Evolutionary conservation across 2,888 invertebrate genomes (phyloP).

Genomic region (Balanococcus diminutus): DNA sequence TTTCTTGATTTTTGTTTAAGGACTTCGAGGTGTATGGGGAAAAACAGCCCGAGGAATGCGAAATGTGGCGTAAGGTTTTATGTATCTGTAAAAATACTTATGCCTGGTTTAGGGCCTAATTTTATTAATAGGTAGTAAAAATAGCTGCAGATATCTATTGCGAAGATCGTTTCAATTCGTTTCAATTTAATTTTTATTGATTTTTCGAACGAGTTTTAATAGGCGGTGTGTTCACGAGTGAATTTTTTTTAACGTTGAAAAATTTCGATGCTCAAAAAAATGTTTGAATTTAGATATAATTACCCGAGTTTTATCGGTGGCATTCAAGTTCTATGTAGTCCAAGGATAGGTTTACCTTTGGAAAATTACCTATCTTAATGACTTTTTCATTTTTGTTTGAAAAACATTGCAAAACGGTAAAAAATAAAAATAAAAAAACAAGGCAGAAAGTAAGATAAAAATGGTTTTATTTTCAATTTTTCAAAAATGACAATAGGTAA

Average conservation of each 20-base stretch:
- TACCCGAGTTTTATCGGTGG: too few relatives aligned
- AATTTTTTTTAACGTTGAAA: neutral
- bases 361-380: too few relatives aligned
- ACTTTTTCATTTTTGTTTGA: neutral
- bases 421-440: too few relatives aligned
- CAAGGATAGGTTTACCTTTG: too few relatives aligned
- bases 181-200: neutral
- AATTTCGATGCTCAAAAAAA: neutral
- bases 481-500: too few relatives aligned
- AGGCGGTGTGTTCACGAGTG: neutral
- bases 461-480: too few relatives aligned
- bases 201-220: neutral
- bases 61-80: neutral
- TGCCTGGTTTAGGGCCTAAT: neutral
- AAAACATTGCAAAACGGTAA: too few relatives aligned
- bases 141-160: neutral
- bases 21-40: too few relatives aligned
- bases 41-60: too few relatives aligned
- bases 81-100: neutral
- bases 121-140: slow-evolving; percentile 2
- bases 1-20: neutral
- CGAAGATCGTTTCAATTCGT: neutral
- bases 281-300: too few relatives aligned
- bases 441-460: too few relatives aligned
- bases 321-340: too few relatives aligned